Evolutionary conservation across 2,113 vertebrate genomes (phyloP).

Genomic region (Phycodurus eques): DNA sequence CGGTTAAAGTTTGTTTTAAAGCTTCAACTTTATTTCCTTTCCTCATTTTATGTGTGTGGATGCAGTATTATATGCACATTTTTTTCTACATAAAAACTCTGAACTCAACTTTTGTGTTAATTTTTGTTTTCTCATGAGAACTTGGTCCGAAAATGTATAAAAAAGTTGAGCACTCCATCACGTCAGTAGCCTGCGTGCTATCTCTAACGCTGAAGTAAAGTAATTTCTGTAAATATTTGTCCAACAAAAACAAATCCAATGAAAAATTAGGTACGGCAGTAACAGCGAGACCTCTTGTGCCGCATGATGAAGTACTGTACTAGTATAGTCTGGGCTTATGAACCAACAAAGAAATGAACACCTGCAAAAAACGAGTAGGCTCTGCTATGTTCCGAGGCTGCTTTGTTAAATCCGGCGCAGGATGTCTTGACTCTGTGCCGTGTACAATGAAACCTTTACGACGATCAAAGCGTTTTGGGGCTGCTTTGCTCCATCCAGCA

Average conservation of each 20-base stretch:
- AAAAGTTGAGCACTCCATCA: background rate
- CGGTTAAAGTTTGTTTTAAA: conserved; percentile 41
- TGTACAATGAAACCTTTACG: background rate
- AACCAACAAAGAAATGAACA: no score
- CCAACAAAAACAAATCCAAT: background rate
- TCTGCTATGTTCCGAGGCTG: no score
- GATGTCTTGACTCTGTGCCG: no score
- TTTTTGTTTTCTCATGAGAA: background rate
- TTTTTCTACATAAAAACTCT: conserved; percentile 2
- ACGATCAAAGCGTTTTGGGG: background rate
- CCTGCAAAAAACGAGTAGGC: no score
- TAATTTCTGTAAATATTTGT: background rate
- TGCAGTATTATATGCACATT: background rate
- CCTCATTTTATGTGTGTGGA: background rate
- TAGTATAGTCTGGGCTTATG: no score
- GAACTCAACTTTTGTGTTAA: background rate
- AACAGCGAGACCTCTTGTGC: no score
- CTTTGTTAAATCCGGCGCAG: background rate
- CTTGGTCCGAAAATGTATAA: background rate
- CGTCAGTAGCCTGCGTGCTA: background rate
- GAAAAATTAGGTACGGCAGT: background rate
- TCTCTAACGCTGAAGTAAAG: background rate
- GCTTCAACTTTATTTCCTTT: conserved; percentile 19
- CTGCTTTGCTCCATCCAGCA: background rate
- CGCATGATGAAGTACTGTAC: no score